These are phyloP conservation scores for Drosophila austrosaltans DNA, from an alignment of 2,888 invertebrate genomes.

Conservation along the genomic window DNA sequence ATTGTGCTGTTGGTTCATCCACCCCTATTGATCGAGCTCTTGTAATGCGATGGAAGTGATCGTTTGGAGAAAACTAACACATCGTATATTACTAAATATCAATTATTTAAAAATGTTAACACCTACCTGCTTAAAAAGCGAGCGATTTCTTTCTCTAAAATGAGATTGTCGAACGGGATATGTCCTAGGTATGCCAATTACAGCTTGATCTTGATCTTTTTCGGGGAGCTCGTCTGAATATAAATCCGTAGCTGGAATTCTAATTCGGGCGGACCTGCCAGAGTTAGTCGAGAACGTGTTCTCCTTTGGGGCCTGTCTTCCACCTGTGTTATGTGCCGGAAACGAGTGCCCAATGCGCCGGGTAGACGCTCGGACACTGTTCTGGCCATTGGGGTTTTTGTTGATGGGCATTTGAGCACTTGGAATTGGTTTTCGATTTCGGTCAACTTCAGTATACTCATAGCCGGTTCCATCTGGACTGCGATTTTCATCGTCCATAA, in stretches of 20 bases:
- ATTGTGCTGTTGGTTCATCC: background rate
- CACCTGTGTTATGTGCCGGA: conserved; percentile 21
- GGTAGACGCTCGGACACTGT: conserved; percentile 35
- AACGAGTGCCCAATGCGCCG: conserved; percentile 45
- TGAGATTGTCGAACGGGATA: conserved; percentile 77
- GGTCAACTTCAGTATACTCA: conserved; percentile 53
- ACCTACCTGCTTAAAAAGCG: conserved; percentile 77
- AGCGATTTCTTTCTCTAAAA: conserved; percentile 81
- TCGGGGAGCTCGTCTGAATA: conserved; percentile 33
- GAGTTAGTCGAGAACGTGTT: conserved; percentile 38
- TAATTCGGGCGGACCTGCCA: conserved; percentile 25
- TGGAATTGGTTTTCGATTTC: conserved; percentile 54
- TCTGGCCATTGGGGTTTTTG: conserved; percentile 29
- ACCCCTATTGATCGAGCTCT: conserved; percentile 16
- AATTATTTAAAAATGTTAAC: background rate
- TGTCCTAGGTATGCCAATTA: conserved; percentile 60
- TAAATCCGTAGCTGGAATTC: conserved; percentile 37
- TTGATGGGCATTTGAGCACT: conserved; percentile 39
- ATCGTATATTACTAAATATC: background rate
- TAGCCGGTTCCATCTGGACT: conserved; percentile 67
- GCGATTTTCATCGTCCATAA: conserved; percentile 77
- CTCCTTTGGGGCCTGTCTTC: conserved; percentile 20
- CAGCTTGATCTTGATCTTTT: conserved; percentile 30
- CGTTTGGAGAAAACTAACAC: conserved; percentile 38
- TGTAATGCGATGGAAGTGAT: conserved; percentile 49